Evolutionary conservation across 2,888 invertebrate species (phyloP).

Genomic region (Lithophane socia): DNA sequence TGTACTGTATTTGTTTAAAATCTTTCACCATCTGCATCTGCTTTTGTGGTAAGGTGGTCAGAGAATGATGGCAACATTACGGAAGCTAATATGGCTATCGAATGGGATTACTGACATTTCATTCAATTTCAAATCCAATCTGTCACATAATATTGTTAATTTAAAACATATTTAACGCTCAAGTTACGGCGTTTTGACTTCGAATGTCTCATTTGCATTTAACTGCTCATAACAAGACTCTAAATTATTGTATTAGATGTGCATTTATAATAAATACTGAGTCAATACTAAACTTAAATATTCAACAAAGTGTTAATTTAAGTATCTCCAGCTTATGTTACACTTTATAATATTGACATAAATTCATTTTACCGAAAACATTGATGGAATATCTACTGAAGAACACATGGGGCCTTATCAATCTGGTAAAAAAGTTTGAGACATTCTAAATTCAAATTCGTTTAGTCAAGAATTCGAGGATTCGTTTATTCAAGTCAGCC

Average conservation of each 20-base stretch:
- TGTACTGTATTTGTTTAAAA: slow-evolving; percentile 3
- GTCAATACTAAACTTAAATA: slow-evolving; percentile 8
- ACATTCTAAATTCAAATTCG: too few species aligned
- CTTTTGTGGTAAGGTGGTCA: neutral
- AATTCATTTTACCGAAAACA: neutral
- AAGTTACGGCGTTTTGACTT: slow-evolving; percentile 15
- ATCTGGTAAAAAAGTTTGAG: neutral
- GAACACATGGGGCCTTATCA: neutral
- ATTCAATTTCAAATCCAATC: slow-evolving; percentile 24
- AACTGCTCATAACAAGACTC: slow-evolving; percentile 16
- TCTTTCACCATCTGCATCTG: neutral
- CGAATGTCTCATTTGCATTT: slow-evolving; percentile 51
- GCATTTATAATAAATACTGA: slow-evolving; percentile 31
- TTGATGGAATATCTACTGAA: neutral
- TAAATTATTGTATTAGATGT: slow-evolving; percentile 46
- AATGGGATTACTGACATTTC: slow-evolving; percentile 13
- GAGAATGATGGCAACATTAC: neutral
- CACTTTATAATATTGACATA: neutral
- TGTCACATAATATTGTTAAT: slow-evolving; percentile 31
- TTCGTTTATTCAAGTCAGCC: neutral
- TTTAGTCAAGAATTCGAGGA: too few species aligned
- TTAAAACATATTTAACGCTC: slow-evolving; percentile 27
- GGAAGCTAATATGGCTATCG: neutral
- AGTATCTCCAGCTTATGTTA: neutral
- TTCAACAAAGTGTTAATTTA: slow-evolving; percentile 3